These are phyloP conservation scores for Hydrotaea cyrtoneurina DNA, from an alignment of 2,888 invertebrate genomes.

Conservation along the genomic window DNA sequence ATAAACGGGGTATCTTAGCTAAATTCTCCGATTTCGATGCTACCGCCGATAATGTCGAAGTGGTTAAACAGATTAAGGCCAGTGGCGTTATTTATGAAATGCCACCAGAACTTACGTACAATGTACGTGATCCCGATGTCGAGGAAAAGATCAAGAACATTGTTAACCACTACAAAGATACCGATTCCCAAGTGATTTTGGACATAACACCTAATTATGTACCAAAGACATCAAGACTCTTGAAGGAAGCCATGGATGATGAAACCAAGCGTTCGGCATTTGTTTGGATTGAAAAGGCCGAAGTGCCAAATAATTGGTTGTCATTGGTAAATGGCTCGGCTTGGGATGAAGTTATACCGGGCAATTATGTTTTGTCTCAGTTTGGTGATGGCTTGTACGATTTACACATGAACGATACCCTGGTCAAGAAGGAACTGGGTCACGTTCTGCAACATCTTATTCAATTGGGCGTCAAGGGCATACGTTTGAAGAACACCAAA, in stretches of 20 bases:
- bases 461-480: conserved; percentile 89
- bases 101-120: conserved; percentile 84
- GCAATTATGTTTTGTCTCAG: conserved; percentile 88
- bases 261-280: conserved; percentile 87
- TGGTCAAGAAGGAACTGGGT: conserved; percentile 85
- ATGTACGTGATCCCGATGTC: conserved; percentile 80
- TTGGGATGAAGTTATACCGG: conserved; percentile 74
- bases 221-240: conserved; percentile 86
- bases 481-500: conserved; percentile 86
- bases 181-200: conserved; percentile 85
- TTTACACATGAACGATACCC: conserved; percentile 88
- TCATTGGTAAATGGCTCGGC: conserved; percentile 76
- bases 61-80: conserved; percentile 82
- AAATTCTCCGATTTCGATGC: conserved; percentile 82
- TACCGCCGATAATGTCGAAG: conserved; percentile 74
- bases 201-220: conserved; percentile 90
- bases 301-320: conserved; percentile 88
- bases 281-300: conserved; percentile 85
- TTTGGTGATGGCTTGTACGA: conserved; percentile 87
- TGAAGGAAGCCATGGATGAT: conserved; percentile 84
- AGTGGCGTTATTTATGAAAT: conserved; percentile 86
- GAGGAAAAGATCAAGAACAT: conserved; percentile 76
- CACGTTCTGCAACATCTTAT: conserved; percentile 87
- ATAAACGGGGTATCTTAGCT: conserved; percentile 89
- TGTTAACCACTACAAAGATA: conserved; percentile 76